These are phyloP conservation scores for Caenorhabditis tropicalis DNA, from an alignment of 1,140 invertebrate species.

Conservation along the genomic window DNA sequence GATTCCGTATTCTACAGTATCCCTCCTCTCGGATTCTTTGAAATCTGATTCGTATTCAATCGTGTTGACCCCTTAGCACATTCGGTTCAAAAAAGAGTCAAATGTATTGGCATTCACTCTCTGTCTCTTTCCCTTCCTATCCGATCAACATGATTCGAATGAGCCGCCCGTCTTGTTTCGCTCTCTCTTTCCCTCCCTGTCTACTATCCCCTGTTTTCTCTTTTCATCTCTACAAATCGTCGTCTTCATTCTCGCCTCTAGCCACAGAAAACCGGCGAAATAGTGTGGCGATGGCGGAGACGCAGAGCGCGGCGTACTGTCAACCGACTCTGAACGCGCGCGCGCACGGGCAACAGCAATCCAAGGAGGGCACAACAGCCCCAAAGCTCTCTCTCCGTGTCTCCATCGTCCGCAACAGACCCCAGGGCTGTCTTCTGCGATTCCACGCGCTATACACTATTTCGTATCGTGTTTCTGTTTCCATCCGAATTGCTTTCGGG, in stretches of 20 bases:
- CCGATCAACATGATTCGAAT: slow-evolving; percentile 5
- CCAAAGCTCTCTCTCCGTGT: background rate
- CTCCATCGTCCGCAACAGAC: background rate
- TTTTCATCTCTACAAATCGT: background rate
- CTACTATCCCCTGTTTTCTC: background rate
- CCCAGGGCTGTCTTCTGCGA: background rate
- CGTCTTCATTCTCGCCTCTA: background rate
- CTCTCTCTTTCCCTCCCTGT: background rate
- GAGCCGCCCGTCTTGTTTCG: background rate
- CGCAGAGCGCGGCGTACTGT: background rate
- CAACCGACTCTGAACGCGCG: background rate
- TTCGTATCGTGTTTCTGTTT: background rate
- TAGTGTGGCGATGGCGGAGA: background rate
- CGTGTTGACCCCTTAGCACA: no score
- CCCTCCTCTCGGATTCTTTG: no score
- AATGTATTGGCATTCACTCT: background rate
- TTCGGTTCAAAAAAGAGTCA: no score
- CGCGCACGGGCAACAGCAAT: slow-evolving; percentile 11
- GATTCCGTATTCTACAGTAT: no score
- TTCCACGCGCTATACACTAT: background rate
- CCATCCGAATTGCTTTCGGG: slow-evolving; percentile 9
- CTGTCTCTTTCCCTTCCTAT: background rate
- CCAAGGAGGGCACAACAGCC: slow-evolving; percentile 21
- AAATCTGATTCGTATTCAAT: no score
- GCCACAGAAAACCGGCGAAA: background rate